These are phyloP conservation scores for Hemitrygon akajei DNA, from an alignment of 2,797 vertebrate species.

Conservation along the genomic window DNA sequence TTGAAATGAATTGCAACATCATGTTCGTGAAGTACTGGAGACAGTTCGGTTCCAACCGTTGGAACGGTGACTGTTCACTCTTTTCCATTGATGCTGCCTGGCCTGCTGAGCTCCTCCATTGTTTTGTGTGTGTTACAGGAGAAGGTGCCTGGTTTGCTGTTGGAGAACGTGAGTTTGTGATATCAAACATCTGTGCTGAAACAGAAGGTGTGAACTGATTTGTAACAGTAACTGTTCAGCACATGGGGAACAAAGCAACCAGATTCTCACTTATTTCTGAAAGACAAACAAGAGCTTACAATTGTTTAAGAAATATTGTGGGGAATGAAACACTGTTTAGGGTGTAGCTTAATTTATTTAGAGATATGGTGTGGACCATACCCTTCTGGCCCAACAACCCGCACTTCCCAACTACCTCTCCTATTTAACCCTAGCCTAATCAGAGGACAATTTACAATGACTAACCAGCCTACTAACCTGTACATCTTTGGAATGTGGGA, in stretches of 20 bases:
- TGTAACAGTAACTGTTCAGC: not conserved
- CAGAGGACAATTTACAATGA: too few relatives aligned
- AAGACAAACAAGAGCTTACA: not conserved
- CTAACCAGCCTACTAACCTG: too few relatives aligned
- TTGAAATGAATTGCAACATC: too few relatives aligned
- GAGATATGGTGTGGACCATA: too few relatives aligned
- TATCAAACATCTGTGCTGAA: not conserved
- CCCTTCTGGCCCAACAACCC: too few relatives aligned
- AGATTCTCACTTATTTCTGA: not conserved
- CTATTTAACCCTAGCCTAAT: too few relatives aligned
- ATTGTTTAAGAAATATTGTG: not conserved
- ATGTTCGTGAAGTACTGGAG: not conserved
- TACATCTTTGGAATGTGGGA: too few relatives aligned
- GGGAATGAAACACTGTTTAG: not conserved
- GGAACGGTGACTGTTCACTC: too few relatives aligned
- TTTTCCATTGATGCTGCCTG: too few relatives aligned
- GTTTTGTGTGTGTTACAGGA: not conserved
- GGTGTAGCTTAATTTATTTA: too few relatives aligned
- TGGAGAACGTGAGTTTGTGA: not conserved
- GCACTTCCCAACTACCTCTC: too few relatives aligned
- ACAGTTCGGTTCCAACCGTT: not conserved
- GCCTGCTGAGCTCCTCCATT: too few relatives aligned
- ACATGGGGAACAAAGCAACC: not conserved
- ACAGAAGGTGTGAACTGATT: not conserved
- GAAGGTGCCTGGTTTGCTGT: not conserved